Evolutionary conservation across 1,140 invertebrate genomes (phyloP), one percentile per base, ranked within the genome.

Genomic region (Uloborus diversus): DNA sequence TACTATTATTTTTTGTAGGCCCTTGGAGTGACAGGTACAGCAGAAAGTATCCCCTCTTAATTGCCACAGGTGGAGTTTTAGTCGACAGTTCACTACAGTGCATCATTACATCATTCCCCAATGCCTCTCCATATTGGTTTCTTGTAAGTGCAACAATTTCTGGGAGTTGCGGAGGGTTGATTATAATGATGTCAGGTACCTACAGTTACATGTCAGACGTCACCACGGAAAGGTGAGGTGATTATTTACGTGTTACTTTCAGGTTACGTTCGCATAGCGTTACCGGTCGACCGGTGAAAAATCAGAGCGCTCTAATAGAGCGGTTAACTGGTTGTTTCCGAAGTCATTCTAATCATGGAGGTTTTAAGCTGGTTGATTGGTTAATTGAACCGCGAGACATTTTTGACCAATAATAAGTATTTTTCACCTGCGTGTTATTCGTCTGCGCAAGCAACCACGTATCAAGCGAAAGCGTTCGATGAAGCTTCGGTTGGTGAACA

Each of bases 41-140:
- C 30, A 89, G 89, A 78, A 96, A 96, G 85, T 91, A 94, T 11
- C 94, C 93, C 83, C 93, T 96, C 88, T 86, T 95, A 0, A 85
- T 95, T 30, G 93, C 94, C 0, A 92, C 94, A 70, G 86, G 94
- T 57, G 94, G 94, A 0, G 92, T 94, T 83, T 91, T 94, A 80
- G 83, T 94, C 14, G 92, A 92, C 28, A 66, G 37, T 20, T n/a
- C 25, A n/a, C 23, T n/a, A 20, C 25, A n/a, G 53, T 11, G 14
- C 1, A 56, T 56, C 25, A 56, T 56, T 20, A 20, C 53, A 27
- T 56, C 53, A 14, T 20, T n/a, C 17, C 9, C 25, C 9, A 27
- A 56, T 1, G 61, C 61, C 9, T 32, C 35, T 0, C 35, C 42
- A 27, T 51, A 49, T 20, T 51, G 30, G 14, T 49, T 49, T n/a